Evolutionary conservation across 2,888 invertebrate species (phyloP).

Genomic region (Andricus quercusramuli): DNA sequence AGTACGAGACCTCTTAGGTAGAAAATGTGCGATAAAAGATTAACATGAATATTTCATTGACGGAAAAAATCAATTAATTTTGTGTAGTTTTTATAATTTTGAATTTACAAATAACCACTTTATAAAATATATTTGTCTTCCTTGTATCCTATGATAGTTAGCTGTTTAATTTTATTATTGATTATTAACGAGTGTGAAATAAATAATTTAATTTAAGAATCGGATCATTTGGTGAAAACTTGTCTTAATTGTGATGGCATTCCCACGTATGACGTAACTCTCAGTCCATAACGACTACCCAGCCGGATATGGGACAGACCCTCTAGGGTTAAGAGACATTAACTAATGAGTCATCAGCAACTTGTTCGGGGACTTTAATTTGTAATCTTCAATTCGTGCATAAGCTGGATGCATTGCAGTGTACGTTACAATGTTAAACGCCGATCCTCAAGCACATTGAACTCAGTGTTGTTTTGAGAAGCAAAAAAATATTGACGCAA

Average conservation of each 20-base stretch:
- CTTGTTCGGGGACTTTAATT: conserved; percentile 7
- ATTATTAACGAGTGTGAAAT: too few species aligned
- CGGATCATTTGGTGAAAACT: not conserved
- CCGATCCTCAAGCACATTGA: too few species aligned
- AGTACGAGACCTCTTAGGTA: not conserved
- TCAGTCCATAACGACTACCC: not conserved
- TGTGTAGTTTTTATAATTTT: not conserved
- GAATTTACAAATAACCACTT: not conserved
- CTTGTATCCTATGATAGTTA: not conserved
- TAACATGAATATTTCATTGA: not conserved
- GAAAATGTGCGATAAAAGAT: not conserved
- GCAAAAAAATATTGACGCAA: too few species aligned
- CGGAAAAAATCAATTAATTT: not conserved
- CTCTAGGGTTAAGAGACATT: conserved; percentile 33
- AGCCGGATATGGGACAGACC: conserved; percentile 38
- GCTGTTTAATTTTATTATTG: too few species aligned
- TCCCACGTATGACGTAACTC: conserved; percentile 16
- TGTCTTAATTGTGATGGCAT: not conserved
- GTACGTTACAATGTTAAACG: not conserved
- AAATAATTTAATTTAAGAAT: not conserved
- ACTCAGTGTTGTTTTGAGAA: too few species aligned
- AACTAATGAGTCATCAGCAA: conserved; percentile 38
- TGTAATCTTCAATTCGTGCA: conserved; percentile 30
- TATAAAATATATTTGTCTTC: not conserved
- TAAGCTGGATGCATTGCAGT: not conserved